Base-by-base conservation (phyloP, 1,140 invertebrate genomes). In the Cataglyphis hispanica region DNA sequence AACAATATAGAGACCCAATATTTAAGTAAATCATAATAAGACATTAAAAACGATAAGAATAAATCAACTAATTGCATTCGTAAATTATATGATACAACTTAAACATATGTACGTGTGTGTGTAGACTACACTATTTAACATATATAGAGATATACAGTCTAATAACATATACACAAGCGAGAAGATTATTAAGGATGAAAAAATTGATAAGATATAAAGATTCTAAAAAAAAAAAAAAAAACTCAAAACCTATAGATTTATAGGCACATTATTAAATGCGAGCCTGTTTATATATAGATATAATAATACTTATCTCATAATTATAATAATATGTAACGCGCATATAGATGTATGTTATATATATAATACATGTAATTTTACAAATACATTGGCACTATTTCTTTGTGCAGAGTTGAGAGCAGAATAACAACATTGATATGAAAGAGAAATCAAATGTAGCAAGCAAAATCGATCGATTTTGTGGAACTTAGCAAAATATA, bases 401-500 rank as follows among this genome's bases (percentile, higher is more conserved):
- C n/a, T 61, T 40, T 76, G 69, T 89, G 87, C 40, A 83, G 40
- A 78, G 25, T 56, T 22, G 87, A 78, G 50, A 85, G 10, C 16
- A 63, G 66, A 72, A 76, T 53, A 66, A 75, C 50, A 61, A 86
- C 46, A 50, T 31, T 43, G 13, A 69, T 34, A 53, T 69, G 43
- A 84, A 27, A 75, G 27, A 81, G 10, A 60, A 27, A 72, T 60
- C n/a, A 60, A 53, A 70, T 37, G 7, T 67, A 56, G 63, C 8
- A 13, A 16, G 16, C 19, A 63, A 64, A 5, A 67, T 53, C 19
- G 34, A 61, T 22, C 11, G 70, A 50, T 34, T 70, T 40, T 70
- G 81, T 88, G 87, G 75, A 89, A 86, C 76, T 86, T 89, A 86
- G 84, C 84, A 86, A 86, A 77, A 86, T 76, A 63, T 70, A 70